Percentiles rank a stretch among this genome's conserved stretches.
phyloP scores from a whole-genome alignment of 2,797 vertebrate species.

The Pangasius macronema region DNA sequence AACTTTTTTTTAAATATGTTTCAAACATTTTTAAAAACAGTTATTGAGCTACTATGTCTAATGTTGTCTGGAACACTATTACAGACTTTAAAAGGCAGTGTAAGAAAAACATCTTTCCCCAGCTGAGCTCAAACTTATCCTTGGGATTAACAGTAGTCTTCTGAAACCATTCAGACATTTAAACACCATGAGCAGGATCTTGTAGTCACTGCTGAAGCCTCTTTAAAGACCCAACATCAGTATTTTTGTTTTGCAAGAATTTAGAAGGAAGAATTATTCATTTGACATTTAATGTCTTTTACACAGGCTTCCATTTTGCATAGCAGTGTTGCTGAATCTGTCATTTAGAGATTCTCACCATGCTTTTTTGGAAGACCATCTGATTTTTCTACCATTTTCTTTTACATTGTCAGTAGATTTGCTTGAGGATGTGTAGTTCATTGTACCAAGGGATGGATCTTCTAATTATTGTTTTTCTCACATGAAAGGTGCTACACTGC shows the following conservation, averaged over 20 bases:
- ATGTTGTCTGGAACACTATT: neutral
- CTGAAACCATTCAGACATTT: neutral
- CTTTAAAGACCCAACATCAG: neutral
- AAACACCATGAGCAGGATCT: neutral
- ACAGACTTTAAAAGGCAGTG: neutral
- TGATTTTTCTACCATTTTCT: neutral
- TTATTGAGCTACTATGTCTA: neutral
- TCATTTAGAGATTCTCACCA: neutral
- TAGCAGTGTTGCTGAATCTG: neutral
- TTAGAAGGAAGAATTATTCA: neutral
- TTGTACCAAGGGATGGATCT: neutral
- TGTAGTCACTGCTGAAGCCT: neutral
- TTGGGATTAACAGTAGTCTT: neutral
- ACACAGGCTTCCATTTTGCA: neutral
- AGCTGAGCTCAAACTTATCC: neutral
- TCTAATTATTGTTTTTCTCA: slow-evolving; percentile 1
- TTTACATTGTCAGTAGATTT: neutral
- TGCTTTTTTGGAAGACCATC: neutral
- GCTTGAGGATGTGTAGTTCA: neutral
- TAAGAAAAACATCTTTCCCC: neutral
- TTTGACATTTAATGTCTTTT: neutral
- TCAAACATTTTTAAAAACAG: neutral
- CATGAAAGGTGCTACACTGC: neutral
- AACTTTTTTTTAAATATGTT: no score
- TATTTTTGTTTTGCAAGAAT: neutral